Percentiles rank a stretch among this genome's conserved stretches.
These are phyloP conservation scores for Crocidura indochinensis DNA, from an alignment of 2,797 vertebrate species.

Conservation along the genomic window DNA sequence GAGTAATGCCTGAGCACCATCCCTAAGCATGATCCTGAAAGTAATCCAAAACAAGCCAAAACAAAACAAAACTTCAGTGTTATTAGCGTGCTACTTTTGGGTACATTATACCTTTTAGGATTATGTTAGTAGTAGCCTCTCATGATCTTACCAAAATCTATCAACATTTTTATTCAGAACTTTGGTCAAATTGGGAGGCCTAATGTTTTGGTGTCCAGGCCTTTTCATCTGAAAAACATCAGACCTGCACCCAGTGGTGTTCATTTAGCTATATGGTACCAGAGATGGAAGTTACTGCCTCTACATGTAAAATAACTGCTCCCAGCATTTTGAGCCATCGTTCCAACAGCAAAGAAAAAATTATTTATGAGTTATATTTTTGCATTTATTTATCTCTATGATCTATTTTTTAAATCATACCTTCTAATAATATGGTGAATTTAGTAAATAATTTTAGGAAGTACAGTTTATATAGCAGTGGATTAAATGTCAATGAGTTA, in stretches of 20 bases:
- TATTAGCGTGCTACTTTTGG: not conserved
- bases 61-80: not conserved
- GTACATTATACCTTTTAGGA: not conserved
- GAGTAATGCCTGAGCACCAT: too few species aligned
- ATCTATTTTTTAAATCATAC: not conserved
- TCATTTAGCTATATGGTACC: too few species aligned
- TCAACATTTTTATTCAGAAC: not conserved
- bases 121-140: not conserved
- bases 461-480: not conserved
- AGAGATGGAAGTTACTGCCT: too few species aligned
- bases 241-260: too few species aligned
- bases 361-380: not conserved
- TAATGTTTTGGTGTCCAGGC: too few species aligned
- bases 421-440: not conserved
- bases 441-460: conserved; percentile 28
- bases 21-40: too few species aligned
- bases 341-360: too few species aligned
- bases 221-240: too few species aligned
- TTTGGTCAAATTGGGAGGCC: too few species aligned
- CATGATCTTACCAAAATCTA: not conserved
- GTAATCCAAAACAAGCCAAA: too few species aligned
- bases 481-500: not conserved
- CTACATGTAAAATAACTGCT: too few species aligned
- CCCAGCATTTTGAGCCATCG: too few species aligned
- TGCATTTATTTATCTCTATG: not conserved